phyloP scores from a whole-genome alignment of 2,797 vertebrate genomes.

The Amniataba percoides region DNA sequence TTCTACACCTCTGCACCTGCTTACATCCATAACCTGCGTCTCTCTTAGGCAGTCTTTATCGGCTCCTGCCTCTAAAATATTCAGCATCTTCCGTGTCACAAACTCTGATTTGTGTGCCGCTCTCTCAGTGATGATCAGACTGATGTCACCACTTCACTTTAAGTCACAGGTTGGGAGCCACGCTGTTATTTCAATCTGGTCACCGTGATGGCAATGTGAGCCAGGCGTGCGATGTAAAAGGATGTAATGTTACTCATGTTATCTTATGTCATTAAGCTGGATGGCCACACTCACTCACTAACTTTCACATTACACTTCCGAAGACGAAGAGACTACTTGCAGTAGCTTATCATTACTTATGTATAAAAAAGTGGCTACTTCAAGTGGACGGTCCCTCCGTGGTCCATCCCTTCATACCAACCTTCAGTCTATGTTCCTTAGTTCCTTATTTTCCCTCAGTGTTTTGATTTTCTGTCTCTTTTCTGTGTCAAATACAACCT shows the following conservation, averaged over 20 bases:
- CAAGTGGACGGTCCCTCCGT: background rate
- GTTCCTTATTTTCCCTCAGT: background rate
- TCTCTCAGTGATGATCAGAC: constrained; percentile 1
- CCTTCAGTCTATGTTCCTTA: background rate
- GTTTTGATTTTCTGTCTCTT: constrained; percentile 19
- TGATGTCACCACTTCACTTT: constrained; percentile 8
- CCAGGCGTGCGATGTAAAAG: background rate
- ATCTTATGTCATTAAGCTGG: background rate
- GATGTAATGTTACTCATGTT: background rate
- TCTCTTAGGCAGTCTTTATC: background rate
- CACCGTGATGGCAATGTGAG: background rate
- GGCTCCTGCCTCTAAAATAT: background rate
- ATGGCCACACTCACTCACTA: background rate
- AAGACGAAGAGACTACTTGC: background rate
- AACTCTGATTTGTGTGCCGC: background rate
- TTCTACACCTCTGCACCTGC: background rate
- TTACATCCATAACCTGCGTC: background rate
- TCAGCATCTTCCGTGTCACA: constrained; percentile 6
- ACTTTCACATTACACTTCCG: constrained; percentile 2
- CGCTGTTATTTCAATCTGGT: background rate
- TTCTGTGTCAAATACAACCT: constrained; percentile 43
- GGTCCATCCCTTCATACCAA: constrained; percentile 1
- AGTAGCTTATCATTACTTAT: background rate
- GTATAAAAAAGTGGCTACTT: too few relatives aligned
- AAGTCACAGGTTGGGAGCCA: background rate